Conservation (phyloP, 2,797 vertebrate genomes). For the Cirrhinus molitorella region DNA sequence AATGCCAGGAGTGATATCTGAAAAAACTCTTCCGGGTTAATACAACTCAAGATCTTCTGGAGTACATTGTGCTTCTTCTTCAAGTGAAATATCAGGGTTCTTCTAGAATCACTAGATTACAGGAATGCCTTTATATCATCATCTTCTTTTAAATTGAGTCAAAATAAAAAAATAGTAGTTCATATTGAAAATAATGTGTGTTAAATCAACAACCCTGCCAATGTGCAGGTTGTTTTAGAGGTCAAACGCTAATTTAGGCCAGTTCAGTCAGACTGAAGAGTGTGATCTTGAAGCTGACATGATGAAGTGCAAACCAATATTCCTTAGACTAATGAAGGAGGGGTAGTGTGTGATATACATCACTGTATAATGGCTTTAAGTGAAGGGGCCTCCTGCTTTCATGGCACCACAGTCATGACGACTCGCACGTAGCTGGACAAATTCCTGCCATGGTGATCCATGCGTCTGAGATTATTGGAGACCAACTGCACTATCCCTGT, state of each 20-base stretch:
- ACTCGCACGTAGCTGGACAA: constrained; percentile 42
- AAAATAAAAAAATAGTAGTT: not conserved
- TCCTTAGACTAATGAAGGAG: not conserved
- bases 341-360: constrained; percentile 16
- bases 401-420: constrained; percentile 37
- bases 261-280: not conserved
- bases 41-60: not conserved
- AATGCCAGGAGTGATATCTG: not conserved
- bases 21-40: not conserved
- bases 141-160: not conserved
- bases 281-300: constrained; percentile 22
- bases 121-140: not conserved
- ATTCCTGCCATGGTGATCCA: constrained; percentile 33
- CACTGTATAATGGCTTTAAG: not conserved
- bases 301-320: constrained; percentile 24
- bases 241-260: constrained; percentile 5
- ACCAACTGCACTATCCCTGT: constrained; percentile 28
- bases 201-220: not conserved
- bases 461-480: constrained; percentile 19
- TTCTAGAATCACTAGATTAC: not conserved
- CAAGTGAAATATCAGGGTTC: not conserved
- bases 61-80: not conserved
- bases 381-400: constrained; percentile 28
- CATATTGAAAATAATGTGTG: not conserved
- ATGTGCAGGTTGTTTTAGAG: not conserved